These are phyloP conservation scores for Nymphalis polychloros DNA, from an alignment of 2,888 invertebrate species.

Conservation along the genomic window DNA sequence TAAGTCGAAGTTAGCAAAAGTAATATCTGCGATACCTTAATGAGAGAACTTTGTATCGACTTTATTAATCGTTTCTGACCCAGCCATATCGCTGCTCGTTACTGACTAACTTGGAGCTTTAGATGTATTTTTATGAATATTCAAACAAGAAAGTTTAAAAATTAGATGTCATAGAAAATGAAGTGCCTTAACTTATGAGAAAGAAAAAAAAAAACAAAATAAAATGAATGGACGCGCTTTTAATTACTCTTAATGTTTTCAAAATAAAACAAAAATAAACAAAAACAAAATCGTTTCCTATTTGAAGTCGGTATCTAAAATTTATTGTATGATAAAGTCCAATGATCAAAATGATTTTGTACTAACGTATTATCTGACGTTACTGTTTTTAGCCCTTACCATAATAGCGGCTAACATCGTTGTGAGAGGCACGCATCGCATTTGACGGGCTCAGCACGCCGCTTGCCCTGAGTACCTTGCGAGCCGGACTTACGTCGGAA, in stretches of 20 bases:
- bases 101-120: constrained; percentile 43
- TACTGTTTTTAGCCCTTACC: constrained; percentile 64
- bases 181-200: constrained; percentile 15
- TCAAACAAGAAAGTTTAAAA: constrained; percentile 20
- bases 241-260: constrained; percentile 45
- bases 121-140: constrained; percentile 29
- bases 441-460: constrained; percentile 78
- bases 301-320: background rate
- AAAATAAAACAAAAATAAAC: constrained; percentile 34
- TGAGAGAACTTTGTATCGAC: constrained; percentile 80
- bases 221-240: constrained; percentile 62
- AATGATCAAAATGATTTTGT: background rate
- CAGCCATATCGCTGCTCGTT: constrained; percentile 51
- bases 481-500: constrained; percentile 82
- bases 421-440: constrained; percentile 82
- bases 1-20: constrained; percentile 72
- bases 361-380: constrained; percentile 20
- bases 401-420: constrained; percentile 79
- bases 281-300: constrained; percentile 40
- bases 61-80: constrained; percentile 75
- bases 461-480: constrained; percentile 79
- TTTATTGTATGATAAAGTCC: background rate
- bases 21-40: constrained; percentile 80
- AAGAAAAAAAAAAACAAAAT: constrained; percentile 34
- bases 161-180: constrained; percentile 17